Evolutionary conservation across 2,113 vertebrate species (phyloP).

Genomic region (Sceloporus undulatus): DNA sequence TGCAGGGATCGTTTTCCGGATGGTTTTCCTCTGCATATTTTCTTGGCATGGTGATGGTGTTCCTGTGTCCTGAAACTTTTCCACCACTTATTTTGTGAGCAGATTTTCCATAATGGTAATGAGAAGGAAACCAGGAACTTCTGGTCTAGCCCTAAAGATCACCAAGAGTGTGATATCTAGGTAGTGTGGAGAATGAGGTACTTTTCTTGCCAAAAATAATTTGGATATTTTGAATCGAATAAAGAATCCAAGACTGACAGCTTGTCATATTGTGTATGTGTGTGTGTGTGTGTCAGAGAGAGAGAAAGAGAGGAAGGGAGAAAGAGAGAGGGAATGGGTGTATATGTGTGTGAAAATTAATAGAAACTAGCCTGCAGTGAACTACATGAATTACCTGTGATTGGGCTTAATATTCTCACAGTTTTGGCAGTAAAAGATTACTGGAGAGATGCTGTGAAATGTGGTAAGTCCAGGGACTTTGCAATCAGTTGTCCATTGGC

Average conservation of each 20-base stretch:
- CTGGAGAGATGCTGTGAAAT: background rate
- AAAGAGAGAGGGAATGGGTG: background rate
- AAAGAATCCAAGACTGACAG: background rate
- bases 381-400: background rate
- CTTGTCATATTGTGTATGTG: background rate
- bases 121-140: background rate
- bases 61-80: background rate
- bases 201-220: background rate
- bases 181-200: background rate
- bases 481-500: background rate
- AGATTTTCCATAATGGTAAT: background rate
- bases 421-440: background rate
- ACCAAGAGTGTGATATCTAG: conserved; percentile 1
- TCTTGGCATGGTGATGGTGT: background rate
- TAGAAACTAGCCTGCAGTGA: background rate
- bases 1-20: background rate
- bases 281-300: too few species aligned
- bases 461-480: background rate
- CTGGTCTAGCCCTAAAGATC: background rate
- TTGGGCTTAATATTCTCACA: background rate
- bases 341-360: background rate
- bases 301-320: too few species aligned
- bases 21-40: background rate
- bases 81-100: background rate
- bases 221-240: background rate